Percentiles rank a stretch among this genome's conserved stretches.
Conservation (phyloP, 1,140 invertebrate genomes). For the Cepaea nemoralis region DNA sequence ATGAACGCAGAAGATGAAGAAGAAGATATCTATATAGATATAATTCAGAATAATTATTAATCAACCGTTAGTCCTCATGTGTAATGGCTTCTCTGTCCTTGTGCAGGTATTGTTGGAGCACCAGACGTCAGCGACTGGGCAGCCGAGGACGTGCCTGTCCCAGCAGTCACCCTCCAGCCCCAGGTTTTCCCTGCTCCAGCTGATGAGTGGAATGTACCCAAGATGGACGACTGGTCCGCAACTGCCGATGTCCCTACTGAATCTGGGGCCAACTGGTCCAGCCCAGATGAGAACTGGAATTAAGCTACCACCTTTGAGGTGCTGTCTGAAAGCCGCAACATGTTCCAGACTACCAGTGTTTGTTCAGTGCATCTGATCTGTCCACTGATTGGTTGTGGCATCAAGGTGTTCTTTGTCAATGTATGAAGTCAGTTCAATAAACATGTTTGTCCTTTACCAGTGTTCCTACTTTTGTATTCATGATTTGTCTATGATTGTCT, state of each 20-base stretch:
- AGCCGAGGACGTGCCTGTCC: conserved; percentile 50
- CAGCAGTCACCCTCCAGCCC: conserved; percentile 42
- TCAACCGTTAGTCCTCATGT: too few species aligned
- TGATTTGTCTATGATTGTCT: too few species aligned
- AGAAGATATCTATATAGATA: too few species aligned
- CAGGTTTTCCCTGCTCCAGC: conserved; percentile 40
- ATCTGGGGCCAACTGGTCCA: conserved; percentile 64
- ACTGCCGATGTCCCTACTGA: conserved; percentile 51
- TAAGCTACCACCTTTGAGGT: conserved; percentile 11
- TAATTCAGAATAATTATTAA: too few species aligned
- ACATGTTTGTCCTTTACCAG: too few species aligned
- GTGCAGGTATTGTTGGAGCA: conserved; percentile 70
- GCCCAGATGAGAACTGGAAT: conserved; percentile 76
- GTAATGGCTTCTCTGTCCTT: conserved; percentile 72
- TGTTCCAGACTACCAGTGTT: too few species aligned
- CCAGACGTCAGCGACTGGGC: conserved; percentile 66
- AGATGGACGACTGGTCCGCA: conserved; percentile 60
- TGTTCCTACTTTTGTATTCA: too few species aligned
- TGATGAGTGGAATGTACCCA: conserved; percentile 61
- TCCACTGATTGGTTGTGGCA: too few species aligned
- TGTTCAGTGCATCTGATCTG: too few species aligned
- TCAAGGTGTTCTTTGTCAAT: too few species aligned
- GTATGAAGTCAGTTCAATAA: too few species aligned
- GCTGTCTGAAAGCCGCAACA: neutral
- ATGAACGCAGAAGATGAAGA: too few species aligned